Conservation (phyloP, 1,140 invertebrate species). For the Trialeurodes vaporariorum region DNA sequence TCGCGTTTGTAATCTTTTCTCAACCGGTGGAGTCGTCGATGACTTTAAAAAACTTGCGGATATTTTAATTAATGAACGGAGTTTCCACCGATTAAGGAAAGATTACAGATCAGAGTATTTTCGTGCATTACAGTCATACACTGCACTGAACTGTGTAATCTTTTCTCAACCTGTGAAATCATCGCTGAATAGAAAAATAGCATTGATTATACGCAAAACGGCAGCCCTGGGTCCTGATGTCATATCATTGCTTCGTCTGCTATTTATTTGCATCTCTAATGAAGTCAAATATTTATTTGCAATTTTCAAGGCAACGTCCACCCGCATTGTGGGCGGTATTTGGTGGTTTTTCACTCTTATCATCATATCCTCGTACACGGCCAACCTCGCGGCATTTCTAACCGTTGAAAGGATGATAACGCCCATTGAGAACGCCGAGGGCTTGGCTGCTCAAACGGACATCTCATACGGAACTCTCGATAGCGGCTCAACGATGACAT, state of each 20-base stretch:
- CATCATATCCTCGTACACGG: conserved; percentile 80
- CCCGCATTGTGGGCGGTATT: conserved; percentile 59
- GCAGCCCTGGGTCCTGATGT: too few species aligned
- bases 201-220: neutral
- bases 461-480: conserved; percentile 70
- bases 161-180: neutral
- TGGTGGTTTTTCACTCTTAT: conserved; percentile 89
- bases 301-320: conserved; percentile 47
- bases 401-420: conserved; percentile 77
- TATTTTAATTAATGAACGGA: too few species aligned
- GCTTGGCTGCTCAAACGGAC: conserved; percentile 68
- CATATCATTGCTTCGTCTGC: too few species aligned
- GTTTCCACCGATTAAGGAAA: too few species aligned
- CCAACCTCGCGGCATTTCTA: conserved; percentile 76
- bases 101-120: too few species aligned
- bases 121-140: too few species aligned
- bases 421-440: conserved; percentile 73
- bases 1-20: too few species aligned
- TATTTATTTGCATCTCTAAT: too few species aligned
- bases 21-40: too few species aligned
- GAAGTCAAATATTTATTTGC: too few species aligned
- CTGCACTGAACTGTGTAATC: too few species aligned
- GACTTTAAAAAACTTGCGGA: too few species aligned
- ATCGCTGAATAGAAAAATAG: neutral
- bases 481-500: conserved; percentile 67